Conservation (phyloP, 2,113 vertebrate genomes). For the Stegostoma tigrinum region DNA sequence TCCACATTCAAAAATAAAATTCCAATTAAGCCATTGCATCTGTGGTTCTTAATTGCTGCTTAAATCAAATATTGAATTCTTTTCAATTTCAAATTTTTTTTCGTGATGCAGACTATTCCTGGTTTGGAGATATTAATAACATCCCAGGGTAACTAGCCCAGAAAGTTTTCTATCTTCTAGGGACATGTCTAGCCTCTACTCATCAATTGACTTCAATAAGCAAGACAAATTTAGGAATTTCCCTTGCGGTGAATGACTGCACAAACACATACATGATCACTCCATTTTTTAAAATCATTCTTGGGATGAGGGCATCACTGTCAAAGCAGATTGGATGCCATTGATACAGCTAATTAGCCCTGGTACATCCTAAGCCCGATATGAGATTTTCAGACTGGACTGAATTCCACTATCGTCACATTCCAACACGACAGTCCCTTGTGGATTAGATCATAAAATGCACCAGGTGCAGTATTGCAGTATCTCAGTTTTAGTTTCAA, state of each 20-base stretch:
- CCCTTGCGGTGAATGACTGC: conserved; percentile 6
- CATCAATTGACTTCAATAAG: conserved; percentile 30
- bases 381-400: neutral
- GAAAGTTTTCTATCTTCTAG: conserved; percentile 1
- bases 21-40: neutral
- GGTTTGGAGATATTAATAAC: neutral
- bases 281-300: neutral
- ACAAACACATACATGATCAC: conserved; percentile 11
- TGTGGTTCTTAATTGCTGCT: conserved; percentile 10
- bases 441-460: neutral
- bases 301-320: neutral
- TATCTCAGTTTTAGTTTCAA: neutral
- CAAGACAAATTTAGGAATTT: conserved; percentile 1
- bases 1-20: neutral
- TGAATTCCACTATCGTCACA: neutral
- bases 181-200: conserved; percentile 24
- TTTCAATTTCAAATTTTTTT: neutral
- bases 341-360: neutral
- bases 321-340: neutral
- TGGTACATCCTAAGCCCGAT: neutral
- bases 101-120: neutral
- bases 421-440: neutral
- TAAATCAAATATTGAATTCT: conserved; percentile 29
- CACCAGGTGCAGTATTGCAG: neutral
- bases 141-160: conserved; percentile 31